Base-by-base conservation (phyloP, 64 coral and sea anemone genomes). In the Hydrozoanthus tunicans region DNA sequence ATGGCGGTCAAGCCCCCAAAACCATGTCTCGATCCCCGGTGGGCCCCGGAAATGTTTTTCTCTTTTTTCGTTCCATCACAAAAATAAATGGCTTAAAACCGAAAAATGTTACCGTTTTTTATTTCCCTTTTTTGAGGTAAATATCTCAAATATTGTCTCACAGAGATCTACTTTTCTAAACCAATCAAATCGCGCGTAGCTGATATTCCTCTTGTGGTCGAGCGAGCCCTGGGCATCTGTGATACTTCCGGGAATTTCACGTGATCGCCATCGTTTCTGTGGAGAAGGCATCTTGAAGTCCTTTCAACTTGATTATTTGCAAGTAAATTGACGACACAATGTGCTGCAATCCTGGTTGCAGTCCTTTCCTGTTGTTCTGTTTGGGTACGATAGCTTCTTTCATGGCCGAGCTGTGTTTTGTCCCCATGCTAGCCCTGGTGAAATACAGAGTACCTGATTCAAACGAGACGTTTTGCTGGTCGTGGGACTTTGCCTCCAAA, bases 401-500 rank as follows among this genome's bases (percentile, higher is more conserved):
- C 6, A 60, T 88, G 84, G 84, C 84, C n/a, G 84, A 88, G 60
- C 25, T 88, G 57, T 88, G 69, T 58, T 73, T 88, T 54, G 68
- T 57, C 74, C 67, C 84, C 24, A 58, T 88, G 84, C 27, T 88
- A 24, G 68, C 84, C 2, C 55, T 88, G 55, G 84, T 88, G 3
- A 72, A 88, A 5, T 88, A 59, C 84, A 72, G 56, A 26, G 24
- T 88, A 17, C 68, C 84, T 5, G 20, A 59, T 32, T 51, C 55
- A 59, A 88, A 88, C 7, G 66, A 51, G 66, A 74, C 84, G 14
- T 88, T 88, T 54, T 88, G 84, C 26, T 88, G 84, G 69, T 88
- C 70, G 14, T 88, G 84, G 84, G 20, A 88, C 9, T 88, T 88
- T 7, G 10, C 53, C 2, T 88, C 69, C 5, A 73, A 57, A 26